These are phyloP conservation scores for Apotomis betuletana DNA, from an alignment of 2,888 invertebrate genomes.

Conservation along the genomic window DNA sequence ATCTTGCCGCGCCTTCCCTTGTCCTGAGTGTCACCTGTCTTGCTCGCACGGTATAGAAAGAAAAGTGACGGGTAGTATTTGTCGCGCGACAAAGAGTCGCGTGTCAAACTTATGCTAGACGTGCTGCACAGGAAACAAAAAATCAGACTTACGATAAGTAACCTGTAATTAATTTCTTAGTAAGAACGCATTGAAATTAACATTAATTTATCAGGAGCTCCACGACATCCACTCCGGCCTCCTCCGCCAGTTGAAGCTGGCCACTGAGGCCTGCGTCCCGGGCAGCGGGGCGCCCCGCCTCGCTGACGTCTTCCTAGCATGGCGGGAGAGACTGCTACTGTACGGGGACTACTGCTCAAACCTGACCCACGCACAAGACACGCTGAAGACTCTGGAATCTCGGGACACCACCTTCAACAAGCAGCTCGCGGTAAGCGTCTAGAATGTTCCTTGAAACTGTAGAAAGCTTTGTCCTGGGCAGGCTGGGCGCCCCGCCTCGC, in stretches of 20 bases:
- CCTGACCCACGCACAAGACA: conserved; percentile 93
- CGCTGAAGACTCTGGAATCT: conserved; percentile 89
- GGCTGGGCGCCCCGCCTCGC: conserved; percentile 83
- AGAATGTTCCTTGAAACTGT: neutral
- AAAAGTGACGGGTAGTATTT: too few relatives aligned
- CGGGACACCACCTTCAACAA: conserved; percentile 86
- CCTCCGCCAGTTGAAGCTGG: conserved; percentile 90
- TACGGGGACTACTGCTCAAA: conserved; percentile 99
- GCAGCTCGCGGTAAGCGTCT: conserved; percentile 85
- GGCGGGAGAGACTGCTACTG: conserved; percentile 94
- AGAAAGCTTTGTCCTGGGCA: conserved; percentile 65
- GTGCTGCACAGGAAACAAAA: too few relatives aligned
- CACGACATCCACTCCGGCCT: conserved; percentile 94
- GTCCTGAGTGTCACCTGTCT: too few relatives aligned
- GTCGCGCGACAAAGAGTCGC: too few relatives aligned
- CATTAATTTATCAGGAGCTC: conserved; percentile 85
- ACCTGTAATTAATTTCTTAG: too few relatives aligned
- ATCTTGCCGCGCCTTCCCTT: too few relatives aligned
- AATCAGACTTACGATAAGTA: too few relatives aligned
- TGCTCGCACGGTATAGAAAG: too few relatives aligned
- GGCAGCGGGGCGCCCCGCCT: conserved; percentile 79
- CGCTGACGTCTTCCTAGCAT: conserved; percentile 94
- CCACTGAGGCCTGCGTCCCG: conserved; percentile 85
- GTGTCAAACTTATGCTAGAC: too few relatives aligned
- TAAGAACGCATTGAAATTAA: too few relatives aligned